Evolutionary conservation across 2,797 vertebrate species (phyloP).

Genomic region (Clarias fuscus): DNA sequence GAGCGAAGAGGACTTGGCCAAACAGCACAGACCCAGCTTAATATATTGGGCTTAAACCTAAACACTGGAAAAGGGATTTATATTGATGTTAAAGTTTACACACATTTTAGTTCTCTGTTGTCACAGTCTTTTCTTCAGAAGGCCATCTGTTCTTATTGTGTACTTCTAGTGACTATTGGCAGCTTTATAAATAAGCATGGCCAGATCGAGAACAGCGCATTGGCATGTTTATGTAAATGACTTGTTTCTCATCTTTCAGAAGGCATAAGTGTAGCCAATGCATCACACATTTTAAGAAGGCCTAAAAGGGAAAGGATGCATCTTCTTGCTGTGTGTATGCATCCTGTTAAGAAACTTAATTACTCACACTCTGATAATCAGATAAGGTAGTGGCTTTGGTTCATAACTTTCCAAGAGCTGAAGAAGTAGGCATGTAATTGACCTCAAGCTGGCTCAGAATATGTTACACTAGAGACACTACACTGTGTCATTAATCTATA

Average conservation of each 20-base stretch:
- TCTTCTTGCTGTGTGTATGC: constrained; percentile 3
- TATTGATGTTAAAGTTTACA: constrained; percentile 17
- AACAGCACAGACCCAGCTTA: constrained; percentile 34
- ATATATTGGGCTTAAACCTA: constrained; percentile 28
- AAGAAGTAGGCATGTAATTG: constrained; percentile 20
- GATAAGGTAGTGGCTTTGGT: constrained; percentile 19
- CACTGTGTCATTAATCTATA: neutral
- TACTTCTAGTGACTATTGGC: constrained; percentile 41
- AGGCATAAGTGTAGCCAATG: constrained; percentile 35
- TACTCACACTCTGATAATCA: neutral
- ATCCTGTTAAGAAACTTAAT: constrained; percentile 13
- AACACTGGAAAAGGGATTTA: neutral
- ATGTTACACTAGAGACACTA: neutral
- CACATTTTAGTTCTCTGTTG: constrained; percentile 29
- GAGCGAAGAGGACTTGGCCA: constrained; percentile 44
- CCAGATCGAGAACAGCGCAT: constrained; percentile 28
- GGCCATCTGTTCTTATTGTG: constrained; percentile 46
- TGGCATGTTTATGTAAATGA: constrained; percentile 54
- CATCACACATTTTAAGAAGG: constrained; percentile 13
- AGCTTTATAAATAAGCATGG: constrained; percentile 38
- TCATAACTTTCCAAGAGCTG: neutral
- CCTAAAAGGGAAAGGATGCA: constrained; percentile 8
- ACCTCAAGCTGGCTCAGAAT: constrained; percentile 32
- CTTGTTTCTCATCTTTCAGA: constrained; percentile 49
- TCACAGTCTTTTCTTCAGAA: constrained; percentile 40